Percentiles rank a stretch among this genome's conserved stretches.
Evolutionary conservation across 2,888 invertebrate species (phyloP).

Genomic region (Mythimna impura): DNA sequence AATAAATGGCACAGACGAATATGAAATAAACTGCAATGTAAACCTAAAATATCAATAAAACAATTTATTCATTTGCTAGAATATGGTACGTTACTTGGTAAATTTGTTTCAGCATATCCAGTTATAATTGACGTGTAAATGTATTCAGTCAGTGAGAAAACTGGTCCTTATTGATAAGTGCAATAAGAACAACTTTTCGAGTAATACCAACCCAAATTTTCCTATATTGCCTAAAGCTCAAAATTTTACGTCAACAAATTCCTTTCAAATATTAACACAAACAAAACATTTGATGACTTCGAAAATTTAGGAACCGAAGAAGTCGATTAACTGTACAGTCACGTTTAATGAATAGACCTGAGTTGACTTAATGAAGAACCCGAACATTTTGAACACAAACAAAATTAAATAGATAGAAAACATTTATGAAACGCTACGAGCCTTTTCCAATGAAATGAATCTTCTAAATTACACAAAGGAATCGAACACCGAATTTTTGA

Average conservation of each 20-base stretch:
- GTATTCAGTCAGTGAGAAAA: no score
- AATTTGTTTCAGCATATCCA: no score
- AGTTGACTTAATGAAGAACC: constrained; percentile 12
- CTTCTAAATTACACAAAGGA: constrained; percentile 6
- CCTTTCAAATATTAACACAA: constrained; percentile 4
- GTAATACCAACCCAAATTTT: neutral
- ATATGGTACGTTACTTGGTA: no score
- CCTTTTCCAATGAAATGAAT: constrained; percentile 3
- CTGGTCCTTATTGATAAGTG: neutral
- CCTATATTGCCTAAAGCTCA: neutral
- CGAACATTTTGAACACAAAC: constrained; percentile 9
- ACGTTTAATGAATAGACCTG: constrained; percentile 6
- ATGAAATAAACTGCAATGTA: neutral
- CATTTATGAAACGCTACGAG: neutral
- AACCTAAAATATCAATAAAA: neutral
- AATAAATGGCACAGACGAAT: neutral
- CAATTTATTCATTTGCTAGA: no score
- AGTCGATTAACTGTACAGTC: neutral
- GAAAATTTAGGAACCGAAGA: neutral
- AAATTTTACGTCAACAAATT: neutral
- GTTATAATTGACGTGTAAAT: no score
- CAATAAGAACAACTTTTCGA: neutral
- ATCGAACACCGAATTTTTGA: neutral
- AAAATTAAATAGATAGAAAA: constrained; percentile 2
- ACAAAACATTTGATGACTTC: constrained; percentile 9